Conservation (phyloP, 2,888 invertebrate genomes). For the Oxytorus armatus region DNA sequence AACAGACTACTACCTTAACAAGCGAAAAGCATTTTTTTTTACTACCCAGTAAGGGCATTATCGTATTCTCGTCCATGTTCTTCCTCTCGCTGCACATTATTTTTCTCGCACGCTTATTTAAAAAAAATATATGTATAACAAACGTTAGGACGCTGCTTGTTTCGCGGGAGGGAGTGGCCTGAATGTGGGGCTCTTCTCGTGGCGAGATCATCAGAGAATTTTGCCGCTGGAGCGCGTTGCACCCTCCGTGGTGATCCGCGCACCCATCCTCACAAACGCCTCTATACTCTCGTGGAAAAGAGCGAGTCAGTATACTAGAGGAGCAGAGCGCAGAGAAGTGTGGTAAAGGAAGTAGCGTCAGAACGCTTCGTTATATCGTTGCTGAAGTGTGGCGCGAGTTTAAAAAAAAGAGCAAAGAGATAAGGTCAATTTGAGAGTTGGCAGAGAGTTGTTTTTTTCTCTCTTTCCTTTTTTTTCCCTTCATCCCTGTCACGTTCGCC, state of each 20-base stretch:
- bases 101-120: too few relatives aligned
- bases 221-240: conserved; percentile 38
- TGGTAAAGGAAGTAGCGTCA: neutral
- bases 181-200: neutral
- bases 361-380: conserved; percentile 29
- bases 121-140: too few relatives aligned
- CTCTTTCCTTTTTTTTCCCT: conserved; percentile 26
- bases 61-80: too few relatives aligned
- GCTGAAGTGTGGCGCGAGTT: conserved; percentile 25
- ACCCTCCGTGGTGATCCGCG: conserved; percentile 42
- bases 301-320: too few relatives aligned
- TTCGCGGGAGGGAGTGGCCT: conserved; percentile 55
- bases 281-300: conserved; percentile 2
- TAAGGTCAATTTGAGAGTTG: conserved; percentile 49
- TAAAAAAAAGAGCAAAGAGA: conserved; percentile 43
- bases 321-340: neutral
- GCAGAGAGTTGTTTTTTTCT: neutral
- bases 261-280: neutral
- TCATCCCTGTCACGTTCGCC: conserved; percentile 5
- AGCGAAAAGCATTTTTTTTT: too few relatives aligned
- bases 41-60: too few relatives aligned
- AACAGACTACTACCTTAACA: too few relatives aligned
- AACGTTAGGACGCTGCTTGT: neutral
- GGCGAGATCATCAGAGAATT: conserved; percentile 25
- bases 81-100: too few relatives aligned